These are phyloP conservation scores for Nephrotoma flavescens DNA, from an alignment of 2,888 invertebrate species.

Conservation along the genomic window DNA sequence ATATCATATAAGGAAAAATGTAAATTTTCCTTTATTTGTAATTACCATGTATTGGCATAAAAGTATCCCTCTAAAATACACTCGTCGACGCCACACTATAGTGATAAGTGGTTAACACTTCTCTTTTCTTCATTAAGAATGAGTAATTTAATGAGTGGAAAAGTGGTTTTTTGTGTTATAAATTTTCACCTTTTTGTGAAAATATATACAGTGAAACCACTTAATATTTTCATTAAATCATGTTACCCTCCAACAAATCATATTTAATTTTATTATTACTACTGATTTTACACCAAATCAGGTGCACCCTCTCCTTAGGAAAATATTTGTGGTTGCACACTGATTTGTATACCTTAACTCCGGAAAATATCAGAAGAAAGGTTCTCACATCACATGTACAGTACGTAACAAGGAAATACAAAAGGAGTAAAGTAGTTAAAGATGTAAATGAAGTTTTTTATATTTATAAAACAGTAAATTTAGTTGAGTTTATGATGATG, in stretches of 20 bases:
- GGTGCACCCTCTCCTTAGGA: neutral
- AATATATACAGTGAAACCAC: neutral
- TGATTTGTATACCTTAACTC: neutral
- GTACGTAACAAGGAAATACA: neutral
- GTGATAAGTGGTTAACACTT: neutral
- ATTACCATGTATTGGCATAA: neutral
- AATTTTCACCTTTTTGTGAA: neutral
- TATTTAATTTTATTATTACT: neutral
- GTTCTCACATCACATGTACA: neutral
- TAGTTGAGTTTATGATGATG: neutral
- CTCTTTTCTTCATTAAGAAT: neutral
- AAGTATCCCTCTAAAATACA: neutral
- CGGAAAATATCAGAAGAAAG: neutral
- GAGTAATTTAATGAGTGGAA: neutral
- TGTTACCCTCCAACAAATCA: neutral
- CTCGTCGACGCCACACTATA: neutral
- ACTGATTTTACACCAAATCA: neutral
- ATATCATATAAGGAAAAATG: neutral
- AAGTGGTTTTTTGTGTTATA: neutral
- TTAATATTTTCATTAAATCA: neutral
- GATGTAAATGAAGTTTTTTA: neutral
- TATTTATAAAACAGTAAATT: neutral
- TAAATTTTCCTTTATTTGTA: neutral
- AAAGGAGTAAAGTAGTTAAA: neutral
- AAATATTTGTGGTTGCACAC: neutral